These are phyloP conservation scores for Peromyscus maniculatus DNA, from an alignment of 2,113 vertebrate genomes.

Conservation along the genomic window DNA sequence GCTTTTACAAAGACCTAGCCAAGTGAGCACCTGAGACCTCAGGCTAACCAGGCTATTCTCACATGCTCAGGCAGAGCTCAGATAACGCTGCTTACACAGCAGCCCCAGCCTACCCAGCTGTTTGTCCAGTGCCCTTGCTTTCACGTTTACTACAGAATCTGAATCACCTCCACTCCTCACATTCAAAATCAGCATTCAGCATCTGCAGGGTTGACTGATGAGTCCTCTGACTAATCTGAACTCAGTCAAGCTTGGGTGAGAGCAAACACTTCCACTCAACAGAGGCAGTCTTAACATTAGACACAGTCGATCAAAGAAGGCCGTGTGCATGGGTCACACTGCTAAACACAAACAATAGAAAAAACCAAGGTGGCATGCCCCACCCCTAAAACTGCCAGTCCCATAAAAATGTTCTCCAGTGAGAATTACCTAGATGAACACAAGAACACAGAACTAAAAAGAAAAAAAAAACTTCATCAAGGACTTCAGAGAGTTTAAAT, in stretches of 20 bases:
- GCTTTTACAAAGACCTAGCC: background rate
- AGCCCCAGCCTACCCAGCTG: background rate
- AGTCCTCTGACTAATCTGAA: background rate
- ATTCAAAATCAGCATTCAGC: background rate
- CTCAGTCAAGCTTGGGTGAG: background rate
- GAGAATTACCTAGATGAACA: background rate
- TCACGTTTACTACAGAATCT: background rate
- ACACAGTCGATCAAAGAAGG: background rate
- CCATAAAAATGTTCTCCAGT: background rate
- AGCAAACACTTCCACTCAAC: background rate
- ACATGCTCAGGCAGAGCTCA: background rate
- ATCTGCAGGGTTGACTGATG: background rate
- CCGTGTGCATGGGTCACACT: too few species aligned
- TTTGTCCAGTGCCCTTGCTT: background rate
- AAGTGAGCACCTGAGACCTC: background rate
- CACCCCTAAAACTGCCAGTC: background rate
- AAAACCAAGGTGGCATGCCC: background rate
- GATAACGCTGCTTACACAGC: background rate
- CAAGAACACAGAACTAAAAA: background rate
- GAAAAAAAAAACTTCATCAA: background rate
- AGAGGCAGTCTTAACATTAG: background rate
- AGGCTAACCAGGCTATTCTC: background rate
- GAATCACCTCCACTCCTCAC: background rate
- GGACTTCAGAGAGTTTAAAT: background rate
- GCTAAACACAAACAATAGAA: background rate